Base-by-base conservation (phyloP, 92 coral and sea anemone species). In the Ricordea florida region DNA sequence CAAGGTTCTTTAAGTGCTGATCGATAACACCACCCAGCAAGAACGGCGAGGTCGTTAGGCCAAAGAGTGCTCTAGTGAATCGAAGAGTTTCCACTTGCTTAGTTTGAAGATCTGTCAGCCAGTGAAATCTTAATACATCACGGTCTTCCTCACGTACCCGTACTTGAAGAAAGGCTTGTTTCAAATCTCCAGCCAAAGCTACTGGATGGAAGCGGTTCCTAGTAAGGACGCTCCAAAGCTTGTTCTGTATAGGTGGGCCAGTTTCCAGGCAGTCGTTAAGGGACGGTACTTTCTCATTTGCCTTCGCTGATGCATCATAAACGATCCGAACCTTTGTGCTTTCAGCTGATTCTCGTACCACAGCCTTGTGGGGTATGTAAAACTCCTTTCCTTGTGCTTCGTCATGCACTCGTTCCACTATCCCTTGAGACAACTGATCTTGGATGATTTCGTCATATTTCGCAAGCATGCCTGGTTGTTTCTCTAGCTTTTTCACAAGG, bases 211-310 rank as follows among this genome's bases (percentile, higher is more conserved):
- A 24, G 6, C 67, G 62, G 67, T 56, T 72, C n/a, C n/a, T n/a
- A n/a, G n/a, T n/a, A n/a, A n/a, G n/a, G n/a, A n/a, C n/a, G n/a
- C n/a, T n/a, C n/a, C n/a, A n/a, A n/a, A 72, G 59, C 20, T 35
- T 23, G 67, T 72, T 72, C 31, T 72, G 79, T 2, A 57, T 52
- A 3, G 79, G 66, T 5, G 45, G 62, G 27, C 60, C 78, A 5
- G 34, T 70, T 50, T 51, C 78, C 8, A 50, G 13, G 10, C 57
- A n/a, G n/a, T n/a, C n/a, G n/a, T n/a, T n/a, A n/a, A n/a, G n/a
- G n/a, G n/a, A n/a, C n/a, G n/a, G n/a, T n/a, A 42, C 36, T 66
- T 17, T 7, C 29, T 28, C 38, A 11, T 25, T 56, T 23, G 57
- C 29, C 13, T 4, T 24, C 10, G 57, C 57, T 21, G 57, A 49